A percentile compares a stretch with the other conserved stretches of the same genome.
Conservation (phyloP, 2,113 vertebrate genomes). For the Dromaius novaehollandiae region DNA sequence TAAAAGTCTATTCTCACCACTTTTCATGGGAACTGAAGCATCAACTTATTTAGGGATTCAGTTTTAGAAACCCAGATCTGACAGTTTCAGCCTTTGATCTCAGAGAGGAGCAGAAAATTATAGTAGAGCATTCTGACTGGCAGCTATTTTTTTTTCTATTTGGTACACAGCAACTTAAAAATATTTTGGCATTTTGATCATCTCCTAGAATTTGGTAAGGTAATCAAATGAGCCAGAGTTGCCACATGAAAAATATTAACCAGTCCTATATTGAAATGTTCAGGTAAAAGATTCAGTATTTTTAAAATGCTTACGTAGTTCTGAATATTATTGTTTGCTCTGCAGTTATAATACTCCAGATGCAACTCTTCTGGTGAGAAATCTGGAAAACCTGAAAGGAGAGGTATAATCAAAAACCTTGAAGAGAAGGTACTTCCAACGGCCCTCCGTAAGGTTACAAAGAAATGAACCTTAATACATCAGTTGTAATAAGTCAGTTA, state of each 20-base stretch:
- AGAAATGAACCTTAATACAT: neutral
- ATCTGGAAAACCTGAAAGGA: slow-evolving; percentile 86
- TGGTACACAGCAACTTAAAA: neutral
- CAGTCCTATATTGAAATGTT: neutral
- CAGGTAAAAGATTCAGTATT: neutral
- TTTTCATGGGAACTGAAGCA: neutral
- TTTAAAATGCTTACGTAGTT: slow-evolving; percentile 83
- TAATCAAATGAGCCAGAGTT: neutral
- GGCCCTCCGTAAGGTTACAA: neutral
- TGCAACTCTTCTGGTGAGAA: slow-evolving; percentile 91
- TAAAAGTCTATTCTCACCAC: neutral
- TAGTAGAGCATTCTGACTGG: neutral
- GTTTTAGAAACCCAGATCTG: neutral
- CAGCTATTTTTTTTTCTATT: neutral
- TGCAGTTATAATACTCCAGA: slow-evolving; percentile 85
- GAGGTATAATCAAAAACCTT: slow-evolving; percentile 43
- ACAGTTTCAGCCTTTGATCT: neutral
- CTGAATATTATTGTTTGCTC: slow-evolving; percentile 80
- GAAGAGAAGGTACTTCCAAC: neutral
- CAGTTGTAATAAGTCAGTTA: neutral
- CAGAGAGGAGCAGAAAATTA: neutral
- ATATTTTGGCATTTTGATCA: neutral
- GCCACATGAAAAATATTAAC: neutral
- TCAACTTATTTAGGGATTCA: neutral
- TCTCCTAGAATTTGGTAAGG: neutral